These are phyloP conservation scores for Oryzaephilus surinamensis DNA, from an alignment of 1,140 invertebrate genomes.

Conservation along the genomic window DNA sequence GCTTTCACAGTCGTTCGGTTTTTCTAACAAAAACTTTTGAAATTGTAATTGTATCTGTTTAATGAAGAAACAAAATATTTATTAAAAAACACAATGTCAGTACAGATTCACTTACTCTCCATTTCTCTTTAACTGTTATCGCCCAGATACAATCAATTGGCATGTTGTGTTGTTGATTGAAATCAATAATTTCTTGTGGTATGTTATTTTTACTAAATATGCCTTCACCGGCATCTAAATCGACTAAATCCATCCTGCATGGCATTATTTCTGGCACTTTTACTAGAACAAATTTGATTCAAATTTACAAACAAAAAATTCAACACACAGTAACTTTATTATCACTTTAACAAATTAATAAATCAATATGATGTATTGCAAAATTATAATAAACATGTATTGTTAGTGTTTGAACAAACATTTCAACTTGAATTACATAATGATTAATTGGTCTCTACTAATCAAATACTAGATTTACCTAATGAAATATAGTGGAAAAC, in stretches of 20 bases:
- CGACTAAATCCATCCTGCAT: constrained; percentile 44
- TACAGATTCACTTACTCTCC: constrained; percentile 47
- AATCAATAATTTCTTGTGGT: constrained; percentile 39
- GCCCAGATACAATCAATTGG: constrained; percentile 74
- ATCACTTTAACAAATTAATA: background rate
- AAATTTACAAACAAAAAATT: no score
- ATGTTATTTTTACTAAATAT: constrained; percentile 46
- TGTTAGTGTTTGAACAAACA: no score
- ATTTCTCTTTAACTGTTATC: constrained; percentile 53
- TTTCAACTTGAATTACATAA: background rate
- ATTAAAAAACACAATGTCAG: background rate
- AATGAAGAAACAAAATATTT: background rate
- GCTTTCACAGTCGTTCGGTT: constrained; percentile 72
- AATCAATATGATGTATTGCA: background rate
- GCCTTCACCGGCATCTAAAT: constrained; percentile 40
- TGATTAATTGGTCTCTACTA: background rate
- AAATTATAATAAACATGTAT: no score
- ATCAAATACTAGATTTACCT: no score
- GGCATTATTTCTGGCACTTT: constrained; percentile 40
- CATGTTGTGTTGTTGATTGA: constrained; percentile 41
- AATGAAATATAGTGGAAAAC: no score
- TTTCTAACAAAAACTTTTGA: constrained; percentile 51
- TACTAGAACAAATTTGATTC: no score
- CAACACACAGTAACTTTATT: background rate
- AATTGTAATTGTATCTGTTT: constrained; percentile 64